Evolutionary conservation across 2,888 invertebrate species (phyloP).

Genomic region (Pheosia tremula): DNA sequence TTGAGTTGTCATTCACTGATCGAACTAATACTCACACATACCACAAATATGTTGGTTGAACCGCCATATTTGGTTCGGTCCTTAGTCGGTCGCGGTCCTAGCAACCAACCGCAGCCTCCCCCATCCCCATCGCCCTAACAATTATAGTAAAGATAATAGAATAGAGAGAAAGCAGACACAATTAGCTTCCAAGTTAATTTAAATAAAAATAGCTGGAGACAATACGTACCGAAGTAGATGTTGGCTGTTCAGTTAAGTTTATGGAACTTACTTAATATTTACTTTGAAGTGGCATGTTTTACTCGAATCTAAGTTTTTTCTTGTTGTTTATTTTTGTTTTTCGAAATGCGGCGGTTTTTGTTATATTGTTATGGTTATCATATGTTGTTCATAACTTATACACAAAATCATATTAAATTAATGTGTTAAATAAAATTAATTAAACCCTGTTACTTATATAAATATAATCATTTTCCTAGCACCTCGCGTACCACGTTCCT

Average conservation of each 20-base stretch:
- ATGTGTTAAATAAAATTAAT: too few species aligned
- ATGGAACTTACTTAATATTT: background rate
- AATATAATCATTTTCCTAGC: too few species aligned
- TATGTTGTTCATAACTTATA: too few species aligned
- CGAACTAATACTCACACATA: background rate
- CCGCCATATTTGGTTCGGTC: background rate
- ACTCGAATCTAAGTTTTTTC: background rate
- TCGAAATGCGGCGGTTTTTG: too few species aligned
- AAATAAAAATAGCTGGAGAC: conserved; percentile 47
- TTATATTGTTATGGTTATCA: too few species aligned
- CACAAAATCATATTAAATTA: too few species aligned
- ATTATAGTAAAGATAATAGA: conserved; percentile 42
- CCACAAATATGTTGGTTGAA: background rate
- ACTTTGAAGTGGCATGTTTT: background rate
- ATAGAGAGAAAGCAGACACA: conserved; percentile 27
- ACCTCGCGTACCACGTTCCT: too few species aligned
- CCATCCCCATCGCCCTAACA: conserved; percentile 20
- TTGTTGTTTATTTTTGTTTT: background rate
- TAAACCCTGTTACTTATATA: too few species aligned
- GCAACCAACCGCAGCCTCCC: background rate
- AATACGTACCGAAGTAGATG: conserved; percentile 24
- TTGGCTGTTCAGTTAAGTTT: background rate
- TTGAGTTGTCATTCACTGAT: too few species aligned
- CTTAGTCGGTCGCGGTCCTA: background rate
- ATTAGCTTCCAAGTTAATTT: conserved; percentile 50